Percentiles rank a stretch among this genome's conserved stretches.
Conservation (phyloP, 2,888 invertebrate genomes). For the Drosophila stalkeri region DNA sequence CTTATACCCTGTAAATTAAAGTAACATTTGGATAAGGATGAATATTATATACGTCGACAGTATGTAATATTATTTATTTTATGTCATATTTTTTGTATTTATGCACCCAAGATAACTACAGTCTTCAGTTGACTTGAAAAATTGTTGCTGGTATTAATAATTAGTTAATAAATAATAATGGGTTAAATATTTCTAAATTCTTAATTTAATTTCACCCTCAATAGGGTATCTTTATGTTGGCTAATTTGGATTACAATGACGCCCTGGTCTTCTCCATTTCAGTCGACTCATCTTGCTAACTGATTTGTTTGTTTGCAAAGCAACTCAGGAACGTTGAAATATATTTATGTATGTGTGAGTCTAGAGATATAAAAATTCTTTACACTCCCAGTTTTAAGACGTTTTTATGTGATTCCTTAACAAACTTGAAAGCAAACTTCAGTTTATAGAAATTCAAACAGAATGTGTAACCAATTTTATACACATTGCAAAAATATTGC, state of each 20-base stretch:
- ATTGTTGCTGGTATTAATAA: too few species aligned
- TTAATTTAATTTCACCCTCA: background rate
- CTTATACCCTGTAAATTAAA: background rate
- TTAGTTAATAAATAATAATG: too few species aligned
- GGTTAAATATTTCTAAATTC: too few species aligned
- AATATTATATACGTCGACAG: too few species aligned
- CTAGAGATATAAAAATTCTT: background rate
- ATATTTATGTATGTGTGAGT: background rate
- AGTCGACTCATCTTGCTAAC: constrained; percentile 41
- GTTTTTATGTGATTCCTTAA: background rate
- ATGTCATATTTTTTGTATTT: too few species aligned
- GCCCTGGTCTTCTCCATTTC: constrained; percentile 5
- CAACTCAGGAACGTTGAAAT: constrained; percentile 8
- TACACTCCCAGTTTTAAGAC: background rate
- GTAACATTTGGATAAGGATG: too few species aligned
- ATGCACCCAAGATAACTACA: too few species aligned
- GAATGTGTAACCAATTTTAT: constrained; percentile 7
- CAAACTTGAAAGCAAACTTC: background rate
- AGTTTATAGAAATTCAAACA: background rate
- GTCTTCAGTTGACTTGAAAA: too few species aligned
- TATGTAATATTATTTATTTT: too few species aligned
- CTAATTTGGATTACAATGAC: background rate
- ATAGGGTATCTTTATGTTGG: constrained; percentile 1
- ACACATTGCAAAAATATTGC: constrained; percentile 6
- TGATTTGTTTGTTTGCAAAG: constrained; percentile 23